Evolutionary conservation across 1,140 invertebrate species (phyloP).

Genomic region (Drosophila arizonae): DNA sequence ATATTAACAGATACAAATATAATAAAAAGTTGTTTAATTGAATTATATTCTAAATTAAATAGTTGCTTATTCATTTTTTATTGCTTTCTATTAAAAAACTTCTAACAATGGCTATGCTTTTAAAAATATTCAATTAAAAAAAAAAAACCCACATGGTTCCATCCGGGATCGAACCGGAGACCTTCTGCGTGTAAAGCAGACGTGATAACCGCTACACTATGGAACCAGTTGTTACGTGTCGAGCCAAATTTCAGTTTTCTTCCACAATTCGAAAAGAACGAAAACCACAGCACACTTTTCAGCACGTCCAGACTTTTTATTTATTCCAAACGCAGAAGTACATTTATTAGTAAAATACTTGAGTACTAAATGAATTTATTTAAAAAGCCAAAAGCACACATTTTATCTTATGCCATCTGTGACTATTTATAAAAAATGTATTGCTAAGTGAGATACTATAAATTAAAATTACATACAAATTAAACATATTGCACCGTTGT

Average conservation of each 20-base stretch:
- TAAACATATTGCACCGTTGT: constrained; percentile 68
- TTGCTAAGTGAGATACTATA: constrained; percentile 56
- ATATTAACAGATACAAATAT: neutral
- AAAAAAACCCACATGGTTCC: constrained; percentile 82
- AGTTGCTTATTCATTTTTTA: too few species aligned
- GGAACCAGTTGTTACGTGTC: constrained; percentile 16
- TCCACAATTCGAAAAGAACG: neutral
- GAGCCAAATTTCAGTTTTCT: constrained; percentile 58
- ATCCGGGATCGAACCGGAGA: constrained; percentile 87
- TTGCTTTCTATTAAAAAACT: too few species aligned
- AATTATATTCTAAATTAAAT: too few species aligned
- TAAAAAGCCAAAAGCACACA: constrained; percentile 65
- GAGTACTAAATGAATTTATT: constrained; percentile 65
- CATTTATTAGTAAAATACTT: constrained; percentile 4
- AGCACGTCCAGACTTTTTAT: neutral
- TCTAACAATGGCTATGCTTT: too few species aligned
- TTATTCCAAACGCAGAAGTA: neutral
- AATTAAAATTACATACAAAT: constrained; percentile 43
- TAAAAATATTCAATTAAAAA: too few species aligned
- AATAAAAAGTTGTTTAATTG: too few species aligned
- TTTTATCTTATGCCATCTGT: constrained; percentile 39
- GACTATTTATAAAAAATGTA: constrained; percentile 52
- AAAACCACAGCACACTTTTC: constrained; percentile 24
- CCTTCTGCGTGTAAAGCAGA: constrained; percentile 87
- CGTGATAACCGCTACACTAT: constrained; percentile 86